These are phyloP conservation scores for Limnothrissa miodon DNA, from an alignment of 2,113 vertebrate species.

Conservation along the genomic window DNA sequence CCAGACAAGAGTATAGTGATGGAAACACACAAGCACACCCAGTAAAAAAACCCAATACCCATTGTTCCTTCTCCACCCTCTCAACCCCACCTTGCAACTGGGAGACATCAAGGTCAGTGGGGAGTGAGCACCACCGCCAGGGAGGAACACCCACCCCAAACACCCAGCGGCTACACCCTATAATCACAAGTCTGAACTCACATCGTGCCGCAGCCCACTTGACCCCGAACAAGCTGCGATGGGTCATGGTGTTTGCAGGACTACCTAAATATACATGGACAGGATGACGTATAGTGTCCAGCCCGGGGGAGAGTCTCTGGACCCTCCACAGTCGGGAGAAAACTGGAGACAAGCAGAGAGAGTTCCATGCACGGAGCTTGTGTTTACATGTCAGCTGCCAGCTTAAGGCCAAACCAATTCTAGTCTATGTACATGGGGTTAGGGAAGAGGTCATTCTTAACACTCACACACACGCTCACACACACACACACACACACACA, in stretches of 20 bases:
- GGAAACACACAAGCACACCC: too few relatives aligned
- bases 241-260: background rate
- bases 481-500: background rate
- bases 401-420: background rate
- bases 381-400: background rate
- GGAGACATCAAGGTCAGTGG: background rate
- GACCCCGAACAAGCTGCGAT: background rate
- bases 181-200: constrained; percentile 1
- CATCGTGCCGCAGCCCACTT: background rate
- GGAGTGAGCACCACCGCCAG: background rate
- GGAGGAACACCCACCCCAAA: background rate
- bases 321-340: too few relatives aligned
- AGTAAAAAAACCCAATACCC: background rate
- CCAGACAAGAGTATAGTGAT: too few relatives aligned
- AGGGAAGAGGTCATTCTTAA: background rate
- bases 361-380: background rate
- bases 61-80: background rate
- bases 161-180: background rate
- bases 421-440: background rate
- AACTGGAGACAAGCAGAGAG: background rate
- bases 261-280: background rate
- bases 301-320: background rate
- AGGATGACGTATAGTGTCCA: background rate
- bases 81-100: background rate
- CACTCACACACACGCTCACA: background rate